phyloP scores from a whole-genome alignment of 2,797 vertebrate species.

The Tokudaia muenninki region DNA sequence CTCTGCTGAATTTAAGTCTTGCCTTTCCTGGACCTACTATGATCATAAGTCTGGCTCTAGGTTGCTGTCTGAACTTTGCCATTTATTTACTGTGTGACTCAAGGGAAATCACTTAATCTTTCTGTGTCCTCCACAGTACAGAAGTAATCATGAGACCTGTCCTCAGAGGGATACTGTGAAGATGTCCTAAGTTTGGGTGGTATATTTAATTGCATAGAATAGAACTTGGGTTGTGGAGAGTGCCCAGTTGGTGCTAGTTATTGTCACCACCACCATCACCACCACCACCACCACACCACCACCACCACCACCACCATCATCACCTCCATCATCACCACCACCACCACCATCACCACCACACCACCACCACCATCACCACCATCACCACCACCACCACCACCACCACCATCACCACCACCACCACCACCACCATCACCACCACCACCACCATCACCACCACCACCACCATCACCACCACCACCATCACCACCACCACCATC shows the following conservation, averaged over 20 bases:
- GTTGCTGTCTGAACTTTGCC: background rate
- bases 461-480: background rate
- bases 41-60: background rate
- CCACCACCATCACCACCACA: background rate
- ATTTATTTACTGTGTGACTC: background rate
- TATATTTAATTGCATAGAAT: background rate
- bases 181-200: background rate
- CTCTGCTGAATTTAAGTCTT: background rate
- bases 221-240: background rate
- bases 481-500: background rate
- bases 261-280: no score
- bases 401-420: background rate
- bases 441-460: background rate
- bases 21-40: background rate
- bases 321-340: background rate
- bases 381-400: background rate
- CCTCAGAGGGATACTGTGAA: background rate
- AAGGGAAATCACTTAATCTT: background rate
- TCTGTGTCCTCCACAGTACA: background rate
- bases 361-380: no score
- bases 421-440: background rate
- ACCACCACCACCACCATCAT: background rate
- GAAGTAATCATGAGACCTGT: background rate
- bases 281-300: background rate
- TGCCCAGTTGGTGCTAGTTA: background rate